Evolutionary conservation across 2,797 vertebrate species (phyloP).

Genomic region (Gallinago nigripennis): DNA sequence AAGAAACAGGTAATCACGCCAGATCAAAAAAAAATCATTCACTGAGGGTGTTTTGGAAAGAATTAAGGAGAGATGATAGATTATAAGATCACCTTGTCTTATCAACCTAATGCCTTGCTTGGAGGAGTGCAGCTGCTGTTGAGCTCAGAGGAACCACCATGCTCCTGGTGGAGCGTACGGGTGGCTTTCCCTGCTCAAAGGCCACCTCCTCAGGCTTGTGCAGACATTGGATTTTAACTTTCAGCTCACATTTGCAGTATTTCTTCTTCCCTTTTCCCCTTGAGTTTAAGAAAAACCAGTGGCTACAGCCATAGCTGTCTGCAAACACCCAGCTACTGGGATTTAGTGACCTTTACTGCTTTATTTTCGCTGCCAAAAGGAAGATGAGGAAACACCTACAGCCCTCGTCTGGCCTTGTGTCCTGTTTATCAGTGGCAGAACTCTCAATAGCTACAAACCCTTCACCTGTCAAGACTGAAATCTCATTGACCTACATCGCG

Average conservation of each 20-base stretch:
- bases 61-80: background rate
- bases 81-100: background rate
- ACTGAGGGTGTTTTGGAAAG: background rate
- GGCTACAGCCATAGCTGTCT: background rate
- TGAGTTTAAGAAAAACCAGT: fast-evolving
- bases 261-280: background rate
- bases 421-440: background rate
- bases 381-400: background rate
- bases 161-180: background rate
- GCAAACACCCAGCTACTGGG: background rate
- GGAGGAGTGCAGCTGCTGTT: background rate
- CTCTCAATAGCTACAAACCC: background rate
- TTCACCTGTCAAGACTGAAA: background rate
- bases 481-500: background rate
- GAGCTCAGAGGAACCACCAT: background rate
- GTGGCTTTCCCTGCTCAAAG: background rate
- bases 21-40: background rate
- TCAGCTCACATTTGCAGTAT: background rate
- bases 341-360: background rate
- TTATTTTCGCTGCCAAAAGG: background rate
- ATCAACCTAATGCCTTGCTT: background rate
- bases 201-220: background rate
- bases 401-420: background rate
- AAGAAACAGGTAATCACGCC: background rate
- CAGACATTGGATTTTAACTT: background rate